These are phyloP conservation scores for Hyperoplus lanceolatus DNA, from an alignment of 2,797 vertebrate genomes.

Conservation along the genomic window DNA sequence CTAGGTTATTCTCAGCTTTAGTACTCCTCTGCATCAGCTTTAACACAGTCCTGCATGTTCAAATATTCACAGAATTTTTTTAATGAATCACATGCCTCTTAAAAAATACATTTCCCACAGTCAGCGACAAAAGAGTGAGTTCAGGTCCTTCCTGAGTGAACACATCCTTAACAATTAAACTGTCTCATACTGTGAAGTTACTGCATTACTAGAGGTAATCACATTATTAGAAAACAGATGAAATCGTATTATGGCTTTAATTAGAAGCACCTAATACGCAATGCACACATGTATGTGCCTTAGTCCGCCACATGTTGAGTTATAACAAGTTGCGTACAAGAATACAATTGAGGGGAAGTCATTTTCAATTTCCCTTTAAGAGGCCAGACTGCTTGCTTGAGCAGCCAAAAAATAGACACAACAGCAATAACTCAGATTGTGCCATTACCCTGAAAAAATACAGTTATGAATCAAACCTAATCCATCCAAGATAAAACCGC, in stretches of 20 bases:
- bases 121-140: background rate
- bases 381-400: slow-evolving; percentile 6
- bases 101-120: slow-evolving; percentile 42
- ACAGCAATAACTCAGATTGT: slow-evolving; percentile 35
- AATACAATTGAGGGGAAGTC: slow-evolving; percentile 5
- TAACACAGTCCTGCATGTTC: slow-evolving; percentile 11
- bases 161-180: background rate
- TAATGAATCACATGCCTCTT: slow-evolving; percentile 35
- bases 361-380: slow-evolving; percentile 34
- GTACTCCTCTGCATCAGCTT: slow-evolving; percentile 26
- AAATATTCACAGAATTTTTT: slow-evolving; percentile 42
- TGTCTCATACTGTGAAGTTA: background rate
- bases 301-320: background rate
- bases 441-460: background rate
- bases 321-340: background rate
- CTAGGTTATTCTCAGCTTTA: background rate
- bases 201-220: background rate
- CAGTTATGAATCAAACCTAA: slow-evolving; percentile 47
- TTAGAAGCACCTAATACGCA: background rate
- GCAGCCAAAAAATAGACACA: slow-evolving; percentile 40
- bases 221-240: background rate
- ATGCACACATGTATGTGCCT: background rate
- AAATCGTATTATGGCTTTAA: background rate
- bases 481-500: slow-evolving; percentile 33
- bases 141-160: slow-evolving; percentile 12